phyloP scores from a whole-genome alignment of 2,797 vertebrate species.

The Pseudochaenichthys georgianus region DNA sequence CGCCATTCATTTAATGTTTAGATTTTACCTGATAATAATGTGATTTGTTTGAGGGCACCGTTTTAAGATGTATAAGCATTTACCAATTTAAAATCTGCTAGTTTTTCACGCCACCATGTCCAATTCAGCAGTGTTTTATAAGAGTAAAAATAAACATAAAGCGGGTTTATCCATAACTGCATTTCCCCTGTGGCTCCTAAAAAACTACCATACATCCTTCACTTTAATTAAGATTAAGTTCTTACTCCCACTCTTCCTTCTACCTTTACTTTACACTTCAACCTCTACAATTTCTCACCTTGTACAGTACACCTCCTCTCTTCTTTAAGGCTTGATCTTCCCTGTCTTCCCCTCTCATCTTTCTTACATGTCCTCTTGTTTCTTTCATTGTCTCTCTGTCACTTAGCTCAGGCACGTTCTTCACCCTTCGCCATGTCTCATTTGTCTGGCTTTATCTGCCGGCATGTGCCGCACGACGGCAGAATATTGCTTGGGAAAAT shows the following conservation, averaged over 20 bases:
- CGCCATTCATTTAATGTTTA: conserved; percentile 24
- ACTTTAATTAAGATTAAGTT: conserved; percentile 79
- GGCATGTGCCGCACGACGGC: conserved; percentile 48
- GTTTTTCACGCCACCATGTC: conserved; percentile 18
- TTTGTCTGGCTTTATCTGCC: conserved; percentile 72
- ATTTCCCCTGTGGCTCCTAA: conserved; percentile 72
- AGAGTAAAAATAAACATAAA: conserved; percentile 33
- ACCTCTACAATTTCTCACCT: conserved; percentile 24
- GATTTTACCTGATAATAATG: conserved; percentile 33
- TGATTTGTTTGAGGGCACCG: conserved; percentile 22
- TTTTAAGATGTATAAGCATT: conserved; percentile 28
- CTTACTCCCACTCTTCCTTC: conserved; percentile 42
- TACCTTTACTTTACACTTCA: conserved; percentile 45
- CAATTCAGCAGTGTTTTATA: conserved; percentile 26
- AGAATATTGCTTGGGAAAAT: conserved; percentile 73
- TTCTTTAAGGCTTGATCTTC: conserved; percentile 17
- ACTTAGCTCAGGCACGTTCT: conserved; percentile 55
- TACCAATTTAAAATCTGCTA: not conserved
- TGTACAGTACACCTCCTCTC: conserved; percentile 26
- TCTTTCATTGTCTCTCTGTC: conserved; percentile 58
- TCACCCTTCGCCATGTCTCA: conserved; percentile 67
- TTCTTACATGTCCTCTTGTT: conserved; percentile 31
- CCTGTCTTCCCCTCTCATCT: not conserved
- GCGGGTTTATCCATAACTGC: conserved; percentile 60
- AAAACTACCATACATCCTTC: conserved; percentile 76